Conservation (phyloP, 2,888 invertebrate genomes). For the Biston betularia region DNA sequence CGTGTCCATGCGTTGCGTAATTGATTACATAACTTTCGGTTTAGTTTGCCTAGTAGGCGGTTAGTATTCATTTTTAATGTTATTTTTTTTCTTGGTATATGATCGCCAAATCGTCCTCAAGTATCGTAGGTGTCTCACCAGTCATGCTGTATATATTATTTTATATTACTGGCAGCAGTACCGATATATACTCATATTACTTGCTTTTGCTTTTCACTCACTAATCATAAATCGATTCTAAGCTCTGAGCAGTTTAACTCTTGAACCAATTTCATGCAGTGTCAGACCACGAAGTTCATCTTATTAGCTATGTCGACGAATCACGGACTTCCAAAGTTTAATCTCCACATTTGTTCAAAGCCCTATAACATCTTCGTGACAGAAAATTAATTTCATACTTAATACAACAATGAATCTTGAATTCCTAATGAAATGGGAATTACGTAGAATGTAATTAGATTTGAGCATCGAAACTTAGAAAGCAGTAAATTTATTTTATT, state of each 20-base stretch:
- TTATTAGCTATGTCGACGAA: neutral
- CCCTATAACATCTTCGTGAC: neutral
- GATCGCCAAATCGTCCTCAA: too few species aligned
- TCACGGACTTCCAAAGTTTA: neutral
- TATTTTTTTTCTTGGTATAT: too few species aligned
- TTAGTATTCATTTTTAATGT: too few species aligned
- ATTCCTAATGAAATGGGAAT: slow-evolving; percentile 4
- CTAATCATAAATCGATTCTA: neutral
- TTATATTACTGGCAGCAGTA: too few species aligned
- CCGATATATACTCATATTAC: too few species aligned
- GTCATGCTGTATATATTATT: too few species aligned
- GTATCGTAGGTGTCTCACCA: too few species aligned
- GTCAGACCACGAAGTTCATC: neutral
- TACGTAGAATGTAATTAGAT: slow-evolving; percentile 2
- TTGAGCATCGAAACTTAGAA: neutral
- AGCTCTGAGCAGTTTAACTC: neutral
- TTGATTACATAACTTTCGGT: too few species aligned
- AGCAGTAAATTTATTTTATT: too few species aligned
- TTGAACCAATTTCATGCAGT: neutral
- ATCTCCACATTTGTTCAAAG: neutral
- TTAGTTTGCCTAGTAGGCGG: too few species aligned
- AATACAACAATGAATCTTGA: slow-evolving; percentile 20
- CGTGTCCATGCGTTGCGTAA: too few species aligned
- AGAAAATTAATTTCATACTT: slow-evolving; percentile 13
- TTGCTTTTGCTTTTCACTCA: neutral